Conservation (phyloP, 1,140 invertebrate genomes). For the Panulirus ornatus region DNA sequence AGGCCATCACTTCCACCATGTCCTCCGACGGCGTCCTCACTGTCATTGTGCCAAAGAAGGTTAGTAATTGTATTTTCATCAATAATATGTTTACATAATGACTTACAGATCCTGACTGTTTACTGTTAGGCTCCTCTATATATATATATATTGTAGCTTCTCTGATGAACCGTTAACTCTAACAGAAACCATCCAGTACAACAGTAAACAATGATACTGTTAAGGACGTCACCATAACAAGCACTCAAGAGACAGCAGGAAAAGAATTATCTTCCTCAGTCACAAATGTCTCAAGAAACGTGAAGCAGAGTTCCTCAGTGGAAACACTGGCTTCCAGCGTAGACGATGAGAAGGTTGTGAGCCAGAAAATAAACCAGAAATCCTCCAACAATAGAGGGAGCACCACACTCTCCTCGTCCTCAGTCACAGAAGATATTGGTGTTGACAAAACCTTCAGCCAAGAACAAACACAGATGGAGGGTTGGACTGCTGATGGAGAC, state of each 20-base stretch:
- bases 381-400: background rate
- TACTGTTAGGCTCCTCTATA: no score
- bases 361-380: background rate
- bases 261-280: background rate
- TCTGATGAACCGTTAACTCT: no score
- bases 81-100: no score
- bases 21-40: conserved; percentile 71
- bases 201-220: background rate
- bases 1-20: conserved; percentile 64
- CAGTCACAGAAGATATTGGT: no score
- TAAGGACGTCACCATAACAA: background rate
- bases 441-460: no score
- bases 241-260: background rate
- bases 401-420: no score
- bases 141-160: no score
- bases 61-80: background rate
- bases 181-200: background rate
- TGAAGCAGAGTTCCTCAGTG: background rate
- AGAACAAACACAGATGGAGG: background rate
- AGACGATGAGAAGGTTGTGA: background rate
- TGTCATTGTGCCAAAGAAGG: conserved; percentile 57
- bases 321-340: background rate
- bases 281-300: background rate
- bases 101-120: no score
- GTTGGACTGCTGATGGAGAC: no score